Conservation (phyloP, 2,888 invertebrate genomes). For the Cybosia mesomella region DNA sequence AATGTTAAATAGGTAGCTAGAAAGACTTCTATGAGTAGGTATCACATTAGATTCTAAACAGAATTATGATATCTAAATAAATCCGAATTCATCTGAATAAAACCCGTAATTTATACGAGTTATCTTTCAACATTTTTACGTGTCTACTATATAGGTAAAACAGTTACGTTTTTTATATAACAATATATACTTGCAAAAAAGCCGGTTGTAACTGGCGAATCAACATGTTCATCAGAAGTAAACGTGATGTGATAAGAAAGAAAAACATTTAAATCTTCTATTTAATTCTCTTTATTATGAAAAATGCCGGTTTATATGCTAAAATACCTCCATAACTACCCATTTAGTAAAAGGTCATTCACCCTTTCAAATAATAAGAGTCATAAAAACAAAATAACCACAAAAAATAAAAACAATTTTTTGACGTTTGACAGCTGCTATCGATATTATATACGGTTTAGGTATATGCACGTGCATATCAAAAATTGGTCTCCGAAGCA, state of each 20-base stretch:
- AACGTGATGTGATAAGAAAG: background rate
- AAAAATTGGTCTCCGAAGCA: constrained; percentile 63
- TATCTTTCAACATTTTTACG: background rate
- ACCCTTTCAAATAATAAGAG: constrained; percentile 42
- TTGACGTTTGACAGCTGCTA: constrained; percentile 79
- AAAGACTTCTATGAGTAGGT: too few relatives aligned
- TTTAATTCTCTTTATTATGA: background rate
- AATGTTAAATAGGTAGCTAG: too few relatives aligned
- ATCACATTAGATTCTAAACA: background rate
- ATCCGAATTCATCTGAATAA: background rate
- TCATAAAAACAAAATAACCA: constrained; percentile 34
- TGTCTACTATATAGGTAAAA: background rate
- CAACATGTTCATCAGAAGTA: background rate
- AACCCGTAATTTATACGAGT: background rate
- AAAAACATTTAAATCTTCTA: background rate
- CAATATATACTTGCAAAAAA: background rate
- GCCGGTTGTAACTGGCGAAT: background rate
- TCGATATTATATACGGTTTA: constrained; percentile 61
- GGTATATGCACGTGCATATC: constrained; percentile 71
- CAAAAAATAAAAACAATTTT: constrained; percentile 57
- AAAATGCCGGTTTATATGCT: background rate
- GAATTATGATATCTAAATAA: background rate
- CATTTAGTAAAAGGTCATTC: constrained; percentile 1
- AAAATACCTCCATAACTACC: background rate
- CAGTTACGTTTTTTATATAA: background rate